These are phyloP conservation scores for Oscheius myriophilus DNA, from an alignment of 2,888 invertebrate species.

Conservation along the genomic window DNA sequence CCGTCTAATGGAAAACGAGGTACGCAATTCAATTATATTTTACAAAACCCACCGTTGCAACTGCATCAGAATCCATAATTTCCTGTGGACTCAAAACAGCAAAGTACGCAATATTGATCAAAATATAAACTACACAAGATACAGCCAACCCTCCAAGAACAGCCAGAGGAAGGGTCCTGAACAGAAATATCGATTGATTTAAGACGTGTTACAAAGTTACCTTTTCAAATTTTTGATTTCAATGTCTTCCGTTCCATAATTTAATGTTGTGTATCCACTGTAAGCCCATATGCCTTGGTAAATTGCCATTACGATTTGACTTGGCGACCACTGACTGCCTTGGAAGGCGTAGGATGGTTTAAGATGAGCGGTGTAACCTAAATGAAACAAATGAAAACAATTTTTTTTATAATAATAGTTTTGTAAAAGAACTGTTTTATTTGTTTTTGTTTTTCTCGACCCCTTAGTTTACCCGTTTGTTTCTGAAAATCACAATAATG, in stretches of 20 bases:
- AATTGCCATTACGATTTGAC: conserved; percentile 47
- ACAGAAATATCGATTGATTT: not conserved
- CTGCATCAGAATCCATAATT: conserved; percentile 49
- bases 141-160: conserved; percentile 47
- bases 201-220: conserved; percentile 25
- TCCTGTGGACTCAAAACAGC: conserved; percentile 47
- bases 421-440: too few relatives aligned
- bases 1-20: too few relatives aligned
- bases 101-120: conserved; percentile 52
- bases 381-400: not conserved
- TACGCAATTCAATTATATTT: too few relatives aligned
- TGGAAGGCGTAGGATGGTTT: conserved; percentile 37
- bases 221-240: conserved; percentile 44
- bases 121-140: conserved; percentile 46
- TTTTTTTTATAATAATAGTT: too few relatives aligned
- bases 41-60: conserved; percentile 50
- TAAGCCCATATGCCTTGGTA: conserved; percentile 57
- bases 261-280: conserved; percentile 51
- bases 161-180: conserved; percentile 47
- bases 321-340: conserved; percentile 36
- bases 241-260: conserved; percentile 55
- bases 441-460: too few relatives aligned
- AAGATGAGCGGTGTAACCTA: conserved; percentile 34
- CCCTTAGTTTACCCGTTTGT: too few relatives aligned
- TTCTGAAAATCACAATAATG: too few relatives aligned